Conservation (phyloP, 1,140 invertebrate species). For the Diuraphis noxia region DNA sequence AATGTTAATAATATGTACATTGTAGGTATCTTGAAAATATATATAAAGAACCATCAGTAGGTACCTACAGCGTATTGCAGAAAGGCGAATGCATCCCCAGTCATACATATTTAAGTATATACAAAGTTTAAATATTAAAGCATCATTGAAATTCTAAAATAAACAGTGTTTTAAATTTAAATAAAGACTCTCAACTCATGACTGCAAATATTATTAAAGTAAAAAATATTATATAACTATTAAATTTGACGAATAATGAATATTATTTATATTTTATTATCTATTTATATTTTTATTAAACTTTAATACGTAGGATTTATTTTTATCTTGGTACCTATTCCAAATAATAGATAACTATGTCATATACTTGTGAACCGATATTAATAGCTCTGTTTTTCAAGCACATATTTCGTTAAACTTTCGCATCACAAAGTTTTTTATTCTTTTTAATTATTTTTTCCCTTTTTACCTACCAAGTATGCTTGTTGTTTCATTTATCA, state of each 20-base stretch:
- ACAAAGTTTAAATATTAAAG: neutral
- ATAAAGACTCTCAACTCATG: neutral
- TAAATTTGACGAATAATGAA: neutral
- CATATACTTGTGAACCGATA: neutral
- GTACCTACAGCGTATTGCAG: neutral
- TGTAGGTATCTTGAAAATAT: neutral
- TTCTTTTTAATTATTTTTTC: neutral
- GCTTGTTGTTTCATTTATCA: slow-evolving; percentile 2
- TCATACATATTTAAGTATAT: neutral
- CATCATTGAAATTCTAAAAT: neutral
- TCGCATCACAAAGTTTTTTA: neutral
- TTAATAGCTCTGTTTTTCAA: neutral
- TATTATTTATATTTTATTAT: too few species aligned
- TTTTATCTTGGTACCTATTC: neutral
- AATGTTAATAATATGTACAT: neutral
- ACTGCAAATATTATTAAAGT: neutral
- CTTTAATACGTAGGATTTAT: neutral
- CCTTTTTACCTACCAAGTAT: neutral
- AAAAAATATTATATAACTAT: neutral
- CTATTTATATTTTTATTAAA: neutral
- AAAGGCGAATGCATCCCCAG: neutral
- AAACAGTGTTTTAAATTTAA: neutral
- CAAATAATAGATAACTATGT: neutral
- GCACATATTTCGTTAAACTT: neutral
- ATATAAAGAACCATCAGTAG: neutral